Base-by-base conservation (phyloP, 1,140 invertebrate genomes). In the Scaptomyza hsui region DNA sequence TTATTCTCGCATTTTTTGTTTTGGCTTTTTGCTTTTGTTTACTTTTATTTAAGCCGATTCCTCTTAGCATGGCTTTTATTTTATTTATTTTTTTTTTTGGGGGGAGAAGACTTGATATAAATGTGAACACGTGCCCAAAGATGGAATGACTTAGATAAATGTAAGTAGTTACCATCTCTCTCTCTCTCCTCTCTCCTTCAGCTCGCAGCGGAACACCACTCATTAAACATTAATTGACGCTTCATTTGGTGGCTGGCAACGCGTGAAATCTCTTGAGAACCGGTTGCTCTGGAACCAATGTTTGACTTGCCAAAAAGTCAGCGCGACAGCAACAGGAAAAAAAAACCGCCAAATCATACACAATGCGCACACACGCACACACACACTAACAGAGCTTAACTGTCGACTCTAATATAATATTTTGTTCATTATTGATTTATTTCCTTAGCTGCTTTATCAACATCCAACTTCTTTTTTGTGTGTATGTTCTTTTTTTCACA, bases 371-470 rank as follows among this genome's bases (percentile, higher is more conserved):
- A 44, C 37, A 63, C 69, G 29, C 44, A 52, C 12, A 41, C 61
- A 19, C 32, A 41, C 69, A 81, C 52, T 45, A 26, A 55, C 26
- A 78, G 69, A 63, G 65, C 61, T 68, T 68, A 86, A 71, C 77
- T 85, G 77, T 85, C 81, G 77, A 60, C 57, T 81, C 81, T 64
- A 81, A 77, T 72, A 86, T 29, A 75, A 77, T 81, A 81, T 70
- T 81, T 88, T 35, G 64, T 86, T n/a, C n/a, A n/a, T n/a, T 86
- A 86, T 86, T 86, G 81, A 86, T 86, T 86, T 86, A 88, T 86
- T 86, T 88, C 59, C 72, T 85, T 86, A 81, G 77, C 69, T 81
- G 77, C 61, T 86, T 86, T 71, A 85, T 81, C 77, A 68, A 57
- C 45, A 60, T n/a, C 7, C 7, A 21, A 18, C 18, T 52, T 12